Evolutionary conservation across 2,113 vertebrate species (phyloP), one percentile per base, ranked within the genome.

Genomic region (Nymphicus hollandicus): DNA sequence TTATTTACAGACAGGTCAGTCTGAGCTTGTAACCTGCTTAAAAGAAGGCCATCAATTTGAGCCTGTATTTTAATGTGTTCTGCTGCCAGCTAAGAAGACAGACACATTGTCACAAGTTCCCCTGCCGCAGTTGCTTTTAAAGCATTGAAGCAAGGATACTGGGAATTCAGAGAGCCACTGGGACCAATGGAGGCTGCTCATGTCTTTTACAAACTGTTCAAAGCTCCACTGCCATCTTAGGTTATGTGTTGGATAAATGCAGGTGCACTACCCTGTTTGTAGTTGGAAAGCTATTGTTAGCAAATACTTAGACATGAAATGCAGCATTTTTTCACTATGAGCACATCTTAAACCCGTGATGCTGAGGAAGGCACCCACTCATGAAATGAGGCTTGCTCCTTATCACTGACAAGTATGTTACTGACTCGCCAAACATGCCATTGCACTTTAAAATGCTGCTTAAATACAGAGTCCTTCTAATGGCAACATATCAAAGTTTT

Each of bases 31-130:
- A 77, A 68, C 49, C 37, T 81, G 41, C 28, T 77, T 68, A 69
- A 56, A 50, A 61, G 61, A 68, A 76, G 72, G 72, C 31, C 72
- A 91, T 58, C 7, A 53, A 58, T 63, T 58, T 71, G 23, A 78
- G 47, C 0, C 2, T 49, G 23, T 41, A 66, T 71, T 78, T 92
- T 39, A 89, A 74, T 0, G 0, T 35, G 11, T 55, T 91, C 60
- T 81, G 41, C 33, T 0, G 2, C 50, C 80, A 84, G 37, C n/a
- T 91, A 55, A 86, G 80, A 58, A 25, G 23, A 93, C 46, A 86
- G 39, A 47, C 24, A 25, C 3, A 0, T 44, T 66, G 64, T 49
- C 49, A 43, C 47, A 43, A 0, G 0, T 47, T 89, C 24, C 53
- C 29, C 29, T 87, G 70, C 24, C 37, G 74, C n/a, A 65, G 72